Conservation (phyloP, 2,113 vertebrate genomes). For the Chaetura pelagica region DNA sequence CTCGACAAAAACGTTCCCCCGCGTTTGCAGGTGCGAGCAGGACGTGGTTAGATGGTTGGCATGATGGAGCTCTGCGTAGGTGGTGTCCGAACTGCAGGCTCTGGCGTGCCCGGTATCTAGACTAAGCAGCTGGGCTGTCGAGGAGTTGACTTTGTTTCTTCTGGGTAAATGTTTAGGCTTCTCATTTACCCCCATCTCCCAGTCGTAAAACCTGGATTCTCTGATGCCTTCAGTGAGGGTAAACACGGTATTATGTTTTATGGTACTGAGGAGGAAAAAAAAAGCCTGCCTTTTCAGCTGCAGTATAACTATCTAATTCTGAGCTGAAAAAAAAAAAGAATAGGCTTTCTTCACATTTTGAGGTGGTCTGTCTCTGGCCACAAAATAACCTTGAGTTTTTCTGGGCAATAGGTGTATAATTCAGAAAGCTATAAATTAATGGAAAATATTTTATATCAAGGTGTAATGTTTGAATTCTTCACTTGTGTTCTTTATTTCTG, state of each 20-base stretch:
- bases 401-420: not conserved
- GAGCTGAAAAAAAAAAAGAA: not conserved
- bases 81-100: not conserved
- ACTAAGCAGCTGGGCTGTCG: not conserved
- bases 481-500: not conserved
- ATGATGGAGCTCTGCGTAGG: not conserved
- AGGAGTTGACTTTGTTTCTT: not conserved
- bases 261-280: accelerated
- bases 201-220: not conserved
- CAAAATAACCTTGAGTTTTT: not conserved
- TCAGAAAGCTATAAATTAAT: not conserved
- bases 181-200: accelerated
- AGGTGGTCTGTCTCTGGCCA: not conserved
- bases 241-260: not conserved
- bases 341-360: not conserved
- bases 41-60: not conserved
- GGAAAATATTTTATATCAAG: not conserved
- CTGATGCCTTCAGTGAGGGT: not conserved
- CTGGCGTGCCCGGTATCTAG: not conserved
- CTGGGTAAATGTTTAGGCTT: not conserved
- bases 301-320: not conserved
- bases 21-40: not conserved
- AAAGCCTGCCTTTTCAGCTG: not conserved
- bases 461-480: not conserved
- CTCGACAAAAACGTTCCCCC: not conserved